Conservation (phyloP, 2,797 vertebrate species). For the Urosaurus nigricauda region DNA sequence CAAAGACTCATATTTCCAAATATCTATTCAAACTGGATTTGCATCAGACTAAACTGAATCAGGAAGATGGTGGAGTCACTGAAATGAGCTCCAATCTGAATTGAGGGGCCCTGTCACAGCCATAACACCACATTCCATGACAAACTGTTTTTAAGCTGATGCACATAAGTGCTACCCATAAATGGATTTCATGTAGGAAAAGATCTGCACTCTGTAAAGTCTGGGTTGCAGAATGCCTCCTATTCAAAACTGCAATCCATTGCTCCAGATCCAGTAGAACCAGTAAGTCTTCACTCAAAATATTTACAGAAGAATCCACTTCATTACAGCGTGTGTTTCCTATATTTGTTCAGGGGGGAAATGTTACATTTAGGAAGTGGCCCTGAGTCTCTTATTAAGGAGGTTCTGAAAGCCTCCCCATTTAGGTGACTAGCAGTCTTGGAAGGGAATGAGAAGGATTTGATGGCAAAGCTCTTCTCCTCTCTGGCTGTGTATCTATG, state of each 20-base stretch:
- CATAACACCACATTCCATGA: not conserved
- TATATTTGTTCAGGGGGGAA: not conserved
- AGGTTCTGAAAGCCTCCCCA: not conserved
- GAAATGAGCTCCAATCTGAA: too few species aligned
- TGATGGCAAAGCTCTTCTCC: not conserved
- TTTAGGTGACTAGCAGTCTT: not conserved
- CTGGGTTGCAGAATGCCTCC: not conserved
- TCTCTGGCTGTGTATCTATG: too few species aligned
- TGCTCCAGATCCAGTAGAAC: not conserved
- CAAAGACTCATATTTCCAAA: too few species aligned
- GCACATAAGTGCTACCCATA: not conserved
- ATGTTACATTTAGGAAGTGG: not conserved
- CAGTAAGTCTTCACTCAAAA: not conserved
- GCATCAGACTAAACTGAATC: too few species aligned
- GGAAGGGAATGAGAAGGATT: not conserved
- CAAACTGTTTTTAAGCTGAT: not conserved
- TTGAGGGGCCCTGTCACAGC: not conserved
- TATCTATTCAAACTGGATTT: too few species aligned
- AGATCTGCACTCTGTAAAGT: not conserved
- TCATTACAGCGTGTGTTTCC: not conserved
- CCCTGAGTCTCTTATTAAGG: not conserved
- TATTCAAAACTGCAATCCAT: not conserved
- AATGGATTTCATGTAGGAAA: not conserved
- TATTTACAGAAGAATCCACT: not conserved
- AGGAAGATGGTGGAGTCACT: too few species aligned